Evolutionary conservation across 2,797 vertebrate species (phyloP), one percentile per base, ranked within the genome.

Genomic region (Cynodonichthys magdalenae): DNA sequence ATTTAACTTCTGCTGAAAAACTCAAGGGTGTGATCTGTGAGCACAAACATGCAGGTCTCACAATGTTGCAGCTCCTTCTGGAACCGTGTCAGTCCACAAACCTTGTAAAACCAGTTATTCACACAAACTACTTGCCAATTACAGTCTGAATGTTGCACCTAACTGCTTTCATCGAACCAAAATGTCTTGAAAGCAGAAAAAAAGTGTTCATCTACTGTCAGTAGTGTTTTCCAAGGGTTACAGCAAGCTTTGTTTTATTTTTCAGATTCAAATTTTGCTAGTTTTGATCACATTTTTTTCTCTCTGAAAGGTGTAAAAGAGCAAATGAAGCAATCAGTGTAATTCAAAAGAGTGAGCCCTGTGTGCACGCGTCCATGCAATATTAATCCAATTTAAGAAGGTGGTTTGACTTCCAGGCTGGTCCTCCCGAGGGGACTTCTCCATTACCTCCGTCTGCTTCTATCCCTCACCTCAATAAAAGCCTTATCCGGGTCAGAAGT

Each of bases 311-410:
- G 79, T 79, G 69, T 60, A 71, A 81, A 67, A 74, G 62, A 82
- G 66, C 1, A 56, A 78, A 80, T 75, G 72, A 82, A 63, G 78
- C 75, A 86, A 89, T 89, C 85, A 79, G 75, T 63, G 72, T 59
- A 81, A 41, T 67, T 65, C 60, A 60, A 72, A 67, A 74, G 62
- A 66, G 44, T 52, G 55, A 42, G 66, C 53, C 31, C 76, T 56
- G 70, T 56, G 70, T 73, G 49, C 66, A 56, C 69, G 69, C 53
- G 27, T 56, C 77, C 80, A 90, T 90, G 86, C 79, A 90, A 89
- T 90, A 89, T 91, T 87, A 89, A 92, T 90, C 82, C 83, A 89
- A 84, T 87, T 79, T 87, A 83, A 58, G 50, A 80, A 79, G 87
- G 84, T 76, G 78, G 82, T 83, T 78, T 74, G 71, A 79, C 79